A percentile compares a stretch with the other conserved stretches of the same genome.
phyloP scores from a whole-genome alignment of 2,113 vertebrate species.

The Asarcornis scutulata region DNA sequence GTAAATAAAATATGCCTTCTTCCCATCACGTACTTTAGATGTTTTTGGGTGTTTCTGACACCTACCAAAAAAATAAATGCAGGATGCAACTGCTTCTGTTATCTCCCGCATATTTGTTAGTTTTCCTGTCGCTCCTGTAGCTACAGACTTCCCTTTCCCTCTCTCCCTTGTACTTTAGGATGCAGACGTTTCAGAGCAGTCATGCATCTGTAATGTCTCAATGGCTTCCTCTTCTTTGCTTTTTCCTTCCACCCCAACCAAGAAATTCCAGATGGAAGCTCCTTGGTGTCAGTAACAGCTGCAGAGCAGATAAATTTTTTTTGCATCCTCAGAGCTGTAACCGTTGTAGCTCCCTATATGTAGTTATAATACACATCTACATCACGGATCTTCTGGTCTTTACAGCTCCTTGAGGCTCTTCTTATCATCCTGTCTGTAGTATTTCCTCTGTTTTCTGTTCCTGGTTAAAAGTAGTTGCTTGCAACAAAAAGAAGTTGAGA shows the following conservation, averaged over 20 bases:
- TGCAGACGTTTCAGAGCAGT: background rate
- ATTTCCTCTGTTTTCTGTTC: background rate
- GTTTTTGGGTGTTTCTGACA: background rate
- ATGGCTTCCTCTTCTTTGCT: conserved; percentile 32
- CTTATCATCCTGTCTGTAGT: background rate
- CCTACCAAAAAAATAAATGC: background rate
- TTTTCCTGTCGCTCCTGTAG: background rate
- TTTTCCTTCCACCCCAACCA: background rate
- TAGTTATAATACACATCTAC: background rate
- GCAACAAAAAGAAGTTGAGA: background rate
- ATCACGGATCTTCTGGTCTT: background rate
- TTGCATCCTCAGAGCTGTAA: background rate
- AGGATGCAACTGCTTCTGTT: background rate
- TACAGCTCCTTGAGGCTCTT: background rate
- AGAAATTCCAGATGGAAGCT: conserved; percentile 40
- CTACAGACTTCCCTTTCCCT: background rate
- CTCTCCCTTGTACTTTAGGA: background rate
- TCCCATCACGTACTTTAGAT: background rate
- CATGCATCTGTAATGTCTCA: conserved; percentile 22
- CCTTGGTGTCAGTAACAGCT: conserved; percentile 53
- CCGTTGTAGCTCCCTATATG: background rate
- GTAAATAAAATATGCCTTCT: background rate
- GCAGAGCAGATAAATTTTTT: conserved; percentile 23
- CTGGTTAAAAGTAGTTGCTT: conserved; percentile 21
- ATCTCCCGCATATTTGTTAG: background rate